Evolutionary conservation across 2,113 vertebrate genomes (phyloP).

Genomic region (Ancistrus triradiatus): DNA sequence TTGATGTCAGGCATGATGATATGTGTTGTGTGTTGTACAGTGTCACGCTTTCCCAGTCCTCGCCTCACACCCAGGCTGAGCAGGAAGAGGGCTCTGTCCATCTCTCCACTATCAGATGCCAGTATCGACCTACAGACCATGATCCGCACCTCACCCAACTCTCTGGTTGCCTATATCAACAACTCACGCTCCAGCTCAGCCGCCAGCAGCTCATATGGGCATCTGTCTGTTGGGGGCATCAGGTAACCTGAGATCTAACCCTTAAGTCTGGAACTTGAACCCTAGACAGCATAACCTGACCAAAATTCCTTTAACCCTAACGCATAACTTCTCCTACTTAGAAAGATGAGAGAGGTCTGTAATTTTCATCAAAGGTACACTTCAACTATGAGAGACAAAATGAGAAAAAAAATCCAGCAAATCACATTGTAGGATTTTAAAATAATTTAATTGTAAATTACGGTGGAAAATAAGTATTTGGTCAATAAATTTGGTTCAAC

Average conservation of each 20-base stretch:
- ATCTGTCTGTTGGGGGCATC: slow-evolving; percentile 84
- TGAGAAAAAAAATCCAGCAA: too few species aligned
- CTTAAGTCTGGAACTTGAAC: neutral
- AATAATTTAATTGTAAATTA: too few species aligned
- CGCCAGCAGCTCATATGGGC: slow-evolving; percentile 83
- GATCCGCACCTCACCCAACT: slow-evolving; percentile 91
- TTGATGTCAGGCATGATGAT: neutral
- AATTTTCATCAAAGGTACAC: too few species aligned
- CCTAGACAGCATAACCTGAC: too few species aligned
- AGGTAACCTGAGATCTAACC: slow-evolving; percentile 66
- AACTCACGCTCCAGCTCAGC: slow-evolving; percentile 88
- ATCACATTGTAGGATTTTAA: too few species aligned
- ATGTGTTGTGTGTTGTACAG: slow-evolving; percentile 59
- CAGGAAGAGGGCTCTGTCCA: slow-evolving; percentile 84
- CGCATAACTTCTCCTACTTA: too few species aligned
- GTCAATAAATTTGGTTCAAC: too few species aligned
- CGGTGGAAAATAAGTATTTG: too few species aligned
- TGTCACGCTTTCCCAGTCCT: slow-evolving; percentile 83
- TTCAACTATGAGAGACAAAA: too few species aligned
- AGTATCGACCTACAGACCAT: slow-evolving; percentile 91
- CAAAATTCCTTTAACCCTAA: too few species aligned
- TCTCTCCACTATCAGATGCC: slow-evolving; percentile 86
- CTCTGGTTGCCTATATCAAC: slow-evolving; percentile 89
- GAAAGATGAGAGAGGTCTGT: too few species aligned
- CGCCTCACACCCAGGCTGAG: slow-evolving; percentile 78